Base-by-base conservation (phyloP, 2,113 vertebrate genomes). In the Nycticorax nycticorax region DNA sequence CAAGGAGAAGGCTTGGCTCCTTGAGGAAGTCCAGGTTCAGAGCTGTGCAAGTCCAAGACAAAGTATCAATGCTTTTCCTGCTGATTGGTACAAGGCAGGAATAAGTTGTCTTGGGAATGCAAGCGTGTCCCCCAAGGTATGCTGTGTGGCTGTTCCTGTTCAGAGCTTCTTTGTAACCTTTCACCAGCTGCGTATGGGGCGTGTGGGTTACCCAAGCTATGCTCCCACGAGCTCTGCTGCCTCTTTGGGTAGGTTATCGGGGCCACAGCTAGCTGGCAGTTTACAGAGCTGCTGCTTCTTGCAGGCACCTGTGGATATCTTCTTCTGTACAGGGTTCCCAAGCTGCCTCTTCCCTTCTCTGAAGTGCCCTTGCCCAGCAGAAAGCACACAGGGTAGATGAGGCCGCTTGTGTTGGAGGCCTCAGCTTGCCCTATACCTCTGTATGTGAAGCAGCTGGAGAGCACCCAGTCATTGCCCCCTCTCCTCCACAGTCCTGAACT, bases 21-120 rank as follows among this genome's bases (percentile, higher is more conserved):
- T 86, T 0, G 2, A 81, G 92, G 82, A 64, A 28, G 43, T 50
- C 79, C 35, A 35, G 2, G 45, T 62, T 90, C 88, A 17, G 43
- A 73, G n/a, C 60, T 55, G 27, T 56, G 37, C 48, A 39, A 62
- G 48, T 82, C 69, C 55, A 48, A 56, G 91, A 53, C 68, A 78
- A 79, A n/a, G 41, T 80, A 50, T 76, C 78, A 78, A 83, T 85
- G 92, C 48, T 93, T 88, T 90, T 67, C 63, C 74, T 89, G 63
- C 55, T 64, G 37, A 52, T 80, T 66, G 68, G 64, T 81, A 48
- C 64, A 92, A 74, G 77, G 77, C 83, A 87, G 73, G 88, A 94
- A 92, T 86, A 91, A 92, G 85, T 93, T 52, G 68, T 93, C 76
- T 64, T 77, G 76, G 80, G 86, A 93, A 78, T 84, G 47, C 68